phyloP scores from a whole-genome alignment of 2,113 vertebrate genomes.

The Oncorhynchus masou region DNA sequence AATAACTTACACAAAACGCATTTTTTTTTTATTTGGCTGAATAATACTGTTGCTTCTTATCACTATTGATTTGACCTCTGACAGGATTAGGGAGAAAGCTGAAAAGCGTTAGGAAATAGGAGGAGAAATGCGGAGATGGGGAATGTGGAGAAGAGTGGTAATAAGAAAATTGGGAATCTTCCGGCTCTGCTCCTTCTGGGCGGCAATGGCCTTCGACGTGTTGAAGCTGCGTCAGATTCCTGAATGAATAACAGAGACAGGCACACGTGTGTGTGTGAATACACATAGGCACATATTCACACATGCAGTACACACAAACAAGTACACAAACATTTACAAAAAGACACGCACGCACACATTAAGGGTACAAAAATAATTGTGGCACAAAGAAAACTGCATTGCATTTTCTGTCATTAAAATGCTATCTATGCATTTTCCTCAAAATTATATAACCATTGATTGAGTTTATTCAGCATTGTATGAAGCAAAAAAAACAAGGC shows the following conservation, averaged over 20 bases:
- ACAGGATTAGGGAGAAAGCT: slow-evolving; percentile 42
- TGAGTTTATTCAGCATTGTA: not conserved
- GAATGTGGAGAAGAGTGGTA: not conserved
- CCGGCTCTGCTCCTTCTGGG: slow-evolving; percentile 82
- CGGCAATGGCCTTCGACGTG: slow-evolving; percentile 81
- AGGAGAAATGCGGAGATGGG: not conserved
- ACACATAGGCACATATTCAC: not conserved
- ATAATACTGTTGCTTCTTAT: slow-evolving; percentile 55
- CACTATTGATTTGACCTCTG: slow-evolving; percentile 40
- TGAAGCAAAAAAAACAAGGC: not conserved
- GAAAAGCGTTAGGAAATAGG: slow-evolving; percentile 8
- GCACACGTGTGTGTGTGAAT: not conserved
- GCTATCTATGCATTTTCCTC: too few species aligned
- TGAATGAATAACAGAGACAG: slow-evolving; percentile 8
- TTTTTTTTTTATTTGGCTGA: slow-evolving; percentile 52
- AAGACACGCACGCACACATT: not conserved
- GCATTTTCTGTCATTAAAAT: too few species aligned
- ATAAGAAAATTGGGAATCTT: slow-evolving; percentile 67
- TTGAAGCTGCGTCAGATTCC: slow-evolving; percentile 86
- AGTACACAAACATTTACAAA: slow-evolving; percentile 23
- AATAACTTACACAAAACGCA: too few species aligned
- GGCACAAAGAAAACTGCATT: too few species aligned
- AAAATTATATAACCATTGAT: too few species aligned
- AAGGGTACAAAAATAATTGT: too few species aligned
- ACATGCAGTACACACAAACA: not conserved